Conservation (phyloP, 1,140 invertebrate genomes). For the Hylaeus anthracinus region DNA sequence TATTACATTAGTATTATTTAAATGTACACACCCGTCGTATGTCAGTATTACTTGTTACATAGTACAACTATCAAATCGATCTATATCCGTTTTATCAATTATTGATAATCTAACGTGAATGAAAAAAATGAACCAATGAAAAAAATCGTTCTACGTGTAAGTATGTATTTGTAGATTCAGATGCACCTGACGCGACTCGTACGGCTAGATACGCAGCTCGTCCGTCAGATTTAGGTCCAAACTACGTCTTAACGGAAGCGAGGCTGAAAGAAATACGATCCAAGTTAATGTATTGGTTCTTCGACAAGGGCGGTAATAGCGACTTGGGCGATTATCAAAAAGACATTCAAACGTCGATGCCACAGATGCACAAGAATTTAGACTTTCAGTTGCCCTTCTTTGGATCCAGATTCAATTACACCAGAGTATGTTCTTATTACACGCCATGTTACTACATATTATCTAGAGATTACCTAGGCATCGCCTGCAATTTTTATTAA, state of each 20-base stretch:
- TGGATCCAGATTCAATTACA: conserved; percentile 96
- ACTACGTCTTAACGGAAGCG: conserved; percentile 84
- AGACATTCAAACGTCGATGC: conserved; percentile 90
- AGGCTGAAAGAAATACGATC: conserved; percentile 86
- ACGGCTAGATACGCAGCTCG: conserved; percentile 77
- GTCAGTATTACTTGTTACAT: conserved; percentile 10
- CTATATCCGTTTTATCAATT: conserved; percentile 73
- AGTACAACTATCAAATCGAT: conserved; percentile 15
- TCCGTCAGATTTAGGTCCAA: conserved; percentile 70
- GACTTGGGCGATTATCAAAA: conserved; percentile 90
- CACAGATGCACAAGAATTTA: conserved; percentile 93
- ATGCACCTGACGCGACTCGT: conserved; percentile 68
- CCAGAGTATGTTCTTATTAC: conserved; percentile 84
- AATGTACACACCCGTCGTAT: neutral
- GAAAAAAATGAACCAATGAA: conserved; percentile 63
- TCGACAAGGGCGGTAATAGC: conserved; percentile 88
- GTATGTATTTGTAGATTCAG: conserved; percentile 68
- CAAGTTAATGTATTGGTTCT: conserved; percentile 93
- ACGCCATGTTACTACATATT: too few relatives aligned
- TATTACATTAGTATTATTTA: neutral
- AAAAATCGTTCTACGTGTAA: neutral
- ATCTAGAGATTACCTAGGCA: too few relatives aligned
- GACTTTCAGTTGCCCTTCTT: conserved; percentile 97
- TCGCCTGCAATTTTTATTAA: too few relatives aligned
- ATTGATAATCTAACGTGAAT: conserved; percentile 66